phyloP scores from a whole-genome alignment of 2,113 vertebrate genomes.

The Microcebus tavaratra region DNA sequence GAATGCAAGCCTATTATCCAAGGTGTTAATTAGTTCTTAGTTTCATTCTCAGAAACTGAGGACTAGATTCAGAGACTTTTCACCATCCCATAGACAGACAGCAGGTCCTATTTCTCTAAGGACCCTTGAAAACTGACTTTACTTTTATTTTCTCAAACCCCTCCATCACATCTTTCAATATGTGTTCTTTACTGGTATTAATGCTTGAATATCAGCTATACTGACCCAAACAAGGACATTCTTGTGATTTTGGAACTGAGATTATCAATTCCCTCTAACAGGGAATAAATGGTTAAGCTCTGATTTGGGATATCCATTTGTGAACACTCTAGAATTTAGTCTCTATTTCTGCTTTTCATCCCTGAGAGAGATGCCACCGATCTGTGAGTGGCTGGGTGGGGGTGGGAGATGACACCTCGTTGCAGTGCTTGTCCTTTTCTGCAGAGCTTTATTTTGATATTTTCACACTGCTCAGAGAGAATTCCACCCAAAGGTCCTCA shows the following conservation, averaged over 20 bases:
- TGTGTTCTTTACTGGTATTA: neutral
- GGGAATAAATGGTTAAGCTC: neutral
- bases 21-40: neutral
- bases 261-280: neutral
- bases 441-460: slow-evolving; percentile 59
- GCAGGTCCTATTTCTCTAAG: neutral
- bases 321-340: neutral
- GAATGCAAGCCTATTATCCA: neutral
- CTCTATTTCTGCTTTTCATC: neutral
- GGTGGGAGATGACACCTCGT: neutral
- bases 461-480: slow-evolving; percentile 63
- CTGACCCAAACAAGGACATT: neutral
- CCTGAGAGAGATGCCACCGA: neutral
- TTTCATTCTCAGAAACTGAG: slow-evolving; percentile 9
- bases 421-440: slow-evolving; percentile 12
- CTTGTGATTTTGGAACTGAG: neutral
- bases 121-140: neutral
- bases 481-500: slow-evolving; percentile 62
- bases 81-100: neutral
- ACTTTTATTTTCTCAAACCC: slow-evolving; percentile 30
- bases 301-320: neutral
- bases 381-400: neutral
- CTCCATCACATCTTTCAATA: neutral
- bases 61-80: neutral
- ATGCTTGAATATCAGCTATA: neutral